These are phyloP conservation scores for Rhinolophus ferrumequinum DNA, from an alignment of 2,113 vertebrate species.

Conservation along the genomic window DNA sequence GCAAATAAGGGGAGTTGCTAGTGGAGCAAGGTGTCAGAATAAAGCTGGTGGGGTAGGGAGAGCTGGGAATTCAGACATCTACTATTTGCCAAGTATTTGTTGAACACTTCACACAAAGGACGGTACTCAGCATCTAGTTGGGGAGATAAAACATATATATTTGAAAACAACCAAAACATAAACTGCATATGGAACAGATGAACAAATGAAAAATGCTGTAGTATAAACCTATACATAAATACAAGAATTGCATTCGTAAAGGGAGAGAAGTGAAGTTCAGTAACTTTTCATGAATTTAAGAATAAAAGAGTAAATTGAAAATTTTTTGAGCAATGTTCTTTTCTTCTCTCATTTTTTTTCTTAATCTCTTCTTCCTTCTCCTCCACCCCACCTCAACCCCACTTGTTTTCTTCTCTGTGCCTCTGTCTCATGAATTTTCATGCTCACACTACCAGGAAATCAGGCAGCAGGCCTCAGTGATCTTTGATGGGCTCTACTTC, in stretches of 20 bases:
- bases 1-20: not conserved
- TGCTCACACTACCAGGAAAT: slow-evolving; percentile 33
- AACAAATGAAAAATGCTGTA: not conserved
- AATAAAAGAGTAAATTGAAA: slow-evolving; percentile 11
- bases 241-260: not conserved
- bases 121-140: not conserved
- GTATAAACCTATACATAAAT: not conserved
- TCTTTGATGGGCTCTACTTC: not conserved
- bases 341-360: not conserved
- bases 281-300: not conserved
- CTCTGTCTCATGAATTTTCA: slow-evolving; percentile 53
- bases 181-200: not conserved
- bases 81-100: not conserved
- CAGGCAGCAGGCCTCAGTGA: not conserved
- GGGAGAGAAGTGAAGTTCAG: not conserved
- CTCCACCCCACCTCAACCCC: not conserved
- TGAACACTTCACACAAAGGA: not conserved
- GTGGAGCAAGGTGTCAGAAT: not conserved
- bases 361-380: not conserved
- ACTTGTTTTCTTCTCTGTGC: not conserved
- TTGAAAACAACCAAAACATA: slow-evolving; percentile 40
- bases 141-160: slow-evolving; percentile 27
- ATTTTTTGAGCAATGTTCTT: not conserved
- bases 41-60: not conserved
- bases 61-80: not conserved